Conservation (phyloP, 2,113 vertebrate species). For the Willisornis vidua region DNA sequence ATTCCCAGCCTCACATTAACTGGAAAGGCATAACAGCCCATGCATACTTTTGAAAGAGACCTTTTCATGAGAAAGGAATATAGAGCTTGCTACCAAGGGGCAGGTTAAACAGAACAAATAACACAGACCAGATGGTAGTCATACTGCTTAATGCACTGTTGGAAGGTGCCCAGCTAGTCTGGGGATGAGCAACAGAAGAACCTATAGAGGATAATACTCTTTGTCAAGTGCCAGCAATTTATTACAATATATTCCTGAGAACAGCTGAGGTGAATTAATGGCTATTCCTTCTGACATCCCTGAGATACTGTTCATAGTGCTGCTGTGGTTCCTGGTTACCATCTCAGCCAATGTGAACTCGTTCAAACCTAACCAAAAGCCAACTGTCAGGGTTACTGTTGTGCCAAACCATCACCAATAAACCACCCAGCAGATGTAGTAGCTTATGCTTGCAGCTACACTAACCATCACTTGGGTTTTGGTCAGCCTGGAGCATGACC, state of each 20-base stretch:
- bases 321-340: not conserved
- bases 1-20: not conserved
- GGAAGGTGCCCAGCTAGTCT: conserved; percentile 5
- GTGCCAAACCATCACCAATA: not conserved
- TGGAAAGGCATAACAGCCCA: not conserved
- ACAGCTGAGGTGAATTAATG: conserved; percentile 2
- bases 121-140: not conserved
- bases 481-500: not conserved
- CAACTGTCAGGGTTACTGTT: rapidly evolving
- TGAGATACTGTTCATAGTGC: not conserved
- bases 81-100: not conserved
- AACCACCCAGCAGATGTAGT: not conserved
- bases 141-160: not conserved
- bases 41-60: not conserved
- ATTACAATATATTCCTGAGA: not conserved
- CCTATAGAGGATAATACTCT: not conserved
- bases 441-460: not conserved
- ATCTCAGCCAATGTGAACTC: not conserved
- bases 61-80: not conserved
- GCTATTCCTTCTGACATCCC: not conserved
- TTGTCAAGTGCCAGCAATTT: not conserved
- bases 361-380: not conserved
- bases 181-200: not conserved
- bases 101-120: not conserved
- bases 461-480: not conserved